Evolutionary conservation across 2,797 vertebrate species (phyloP), one percentile per base, ranked within the genome.

Genomic region (Spea hammondii): DNA sequence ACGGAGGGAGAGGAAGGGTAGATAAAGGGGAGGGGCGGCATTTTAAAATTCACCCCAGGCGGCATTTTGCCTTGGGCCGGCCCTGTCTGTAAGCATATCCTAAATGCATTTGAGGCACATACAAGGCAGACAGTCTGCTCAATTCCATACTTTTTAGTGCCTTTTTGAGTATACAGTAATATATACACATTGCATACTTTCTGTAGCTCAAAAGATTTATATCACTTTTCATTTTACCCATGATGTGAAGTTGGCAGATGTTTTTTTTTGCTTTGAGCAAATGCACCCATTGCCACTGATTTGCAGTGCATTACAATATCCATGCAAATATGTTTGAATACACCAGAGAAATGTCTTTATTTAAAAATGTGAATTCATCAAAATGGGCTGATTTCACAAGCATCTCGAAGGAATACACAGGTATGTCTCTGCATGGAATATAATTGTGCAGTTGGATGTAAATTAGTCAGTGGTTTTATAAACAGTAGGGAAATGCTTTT

Each of bases 251-350:
- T 17, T 62, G n/a, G 59, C 59, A 62, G 59, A 62, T 62, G 32
- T 32, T 32, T 32, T 62, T 6, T 62, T 62, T 62, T 62, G 59
- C 14, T 62, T 62, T 17, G 59, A 62, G 59, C n/a, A 62, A 57
- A 62, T 62, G 32, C n/a, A 62, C 59, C 59, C 59, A 62, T 17
- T 62, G 59, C 59, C 59, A 32, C 32, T 32, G 59, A 3, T 62
- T 8, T 17, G 59, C 59, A 62, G 59, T 32, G 59, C 59, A 62
- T 17, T 17, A 32, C 59, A 62, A 17, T 3, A 62, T 62, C 32
- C 59, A 62, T 62, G 59, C 14, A 62, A 62, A 62, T 62, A 62
- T 32, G n/a, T 62, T 32, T 62, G n/a, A 62, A 62, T 62, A 44
- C 59, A 62, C 59, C n/a, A 62, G 59, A 62, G 59, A 62, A 62